phyloP scores from a whole-genome alignment of 2,113 vertebrate species.

The Perognathus longimembris region DNA sequence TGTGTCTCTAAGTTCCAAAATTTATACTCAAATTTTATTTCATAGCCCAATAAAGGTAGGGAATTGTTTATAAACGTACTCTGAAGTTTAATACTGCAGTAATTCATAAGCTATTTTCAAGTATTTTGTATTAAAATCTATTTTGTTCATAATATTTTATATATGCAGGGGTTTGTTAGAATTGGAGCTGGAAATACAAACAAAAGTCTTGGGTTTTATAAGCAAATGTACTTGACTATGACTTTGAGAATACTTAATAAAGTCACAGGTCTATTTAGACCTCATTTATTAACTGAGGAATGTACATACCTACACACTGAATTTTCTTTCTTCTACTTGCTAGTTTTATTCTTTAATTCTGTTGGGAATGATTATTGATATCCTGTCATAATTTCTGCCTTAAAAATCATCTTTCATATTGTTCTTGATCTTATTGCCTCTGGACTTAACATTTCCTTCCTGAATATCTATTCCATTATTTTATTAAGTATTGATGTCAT shows the following conservation, averaged over 20 bases:
- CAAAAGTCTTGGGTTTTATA: neutral
- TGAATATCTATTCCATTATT: slow-evolving; percentile 77
- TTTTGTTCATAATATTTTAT: slow-evolving; percentile 15
- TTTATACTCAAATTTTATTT: neutral
- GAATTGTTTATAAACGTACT: neutral
- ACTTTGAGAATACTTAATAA: slow-evolving; percentile 60
- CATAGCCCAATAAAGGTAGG: rapidly evolving
- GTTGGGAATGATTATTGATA: slow-evolving; percentile 74
- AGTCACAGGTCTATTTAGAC: slow-evolving; percentile 50
- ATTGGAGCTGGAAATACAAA: slow-evolving; percentile 35
- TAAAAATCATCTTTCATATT: slow-evolving; percentile 75
- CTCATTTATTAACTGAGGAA: slow-evolving; percentile 51
- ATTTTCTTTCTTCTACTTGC: slow-evolving; percentile 41
- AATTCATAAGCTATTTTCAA: neutral
- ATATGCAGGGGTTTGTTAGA: neutral
- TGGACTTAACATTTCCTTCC: slow-evolving; percentile 77
- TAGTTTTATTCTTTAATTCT: slow-evolving; percentile 34
- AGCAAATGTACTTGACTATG: slow-evolving; percentile 32
- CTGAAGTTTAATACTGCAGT: slow-evolving; percentile 23
- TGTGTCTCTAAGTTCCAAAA: neutral
- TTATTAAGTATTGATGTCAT: slow-evolving; percentile 81
- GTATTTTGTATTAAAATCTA: slow-evolving; percentile 33
- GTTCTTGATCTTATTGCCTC: slow-evolving; percentile 74
- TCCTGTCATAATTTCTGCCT: slow-evolving; percentile 75
- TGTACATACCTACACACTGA: neutral